Percentiles rank a stretch among this genome's conserved stretches.
These are phyloP conservation scores for Ivindomyrus marchei DNA, from an alignment of 2,113 vertebrate species.

Conservation along the genomic window DNA sequence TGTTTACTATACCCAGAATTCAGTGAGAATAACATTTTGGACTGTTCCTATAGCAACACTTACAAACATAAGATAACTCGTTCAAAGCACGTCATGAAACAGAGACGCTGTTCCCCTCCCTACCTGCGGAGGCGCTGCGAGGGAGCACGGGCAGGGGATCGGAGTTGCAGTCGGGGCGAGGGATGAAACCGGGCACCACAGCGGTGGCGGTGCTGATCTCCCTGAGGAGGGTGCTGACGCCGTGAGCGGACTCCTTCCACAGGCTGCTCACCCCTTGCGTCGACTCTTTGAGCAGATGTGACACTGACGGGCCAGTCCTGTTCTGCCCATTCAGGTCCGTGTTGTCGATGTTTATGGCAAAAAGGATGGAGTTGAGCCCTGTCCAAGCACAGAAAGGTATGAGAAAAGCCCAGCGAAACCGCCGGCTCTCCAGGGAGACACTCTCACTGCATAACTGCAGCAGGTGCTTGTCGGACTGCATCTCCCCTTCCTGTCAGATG, in stretches of 20 bases:
- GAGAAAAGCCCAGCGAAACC: not conserved
- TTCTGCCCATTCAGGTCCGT: constrained; percentile 82
- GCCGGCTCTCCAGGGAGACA: not conserved
- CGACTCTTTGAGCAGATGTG: constrained; percentile 88
- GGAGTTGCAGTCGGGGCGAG: constrained; percentile 69
- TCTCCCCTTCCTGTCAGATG: not conserved
- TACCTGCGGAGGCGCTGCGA: constrained; percentile 65
- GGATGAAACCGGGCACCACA: constrained; percentile 77
- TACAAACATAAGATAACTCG: not conserved
- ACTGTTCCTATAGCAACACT: not conserved
- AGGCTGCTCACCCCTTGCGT: constrained; percentile 91
- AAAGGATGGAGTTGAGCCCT: constrained; percentile 97
- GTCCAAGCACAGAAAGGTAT: constrained; percentile 17
- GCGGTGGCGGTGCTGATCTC: constrained; percentile 85
- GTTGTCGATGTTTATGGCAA: constrained; percentile 98
- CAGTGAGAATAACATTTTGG: not conserved
- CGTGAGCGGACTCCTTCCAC: constrained; percentile 89
- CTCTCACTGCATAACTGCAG: not conserved
- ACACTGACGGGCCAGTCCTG: constrained; percentile 66
- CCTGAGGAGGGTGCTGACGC: constrained; percentile 83
- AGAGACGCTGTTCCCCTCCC: not conserved
- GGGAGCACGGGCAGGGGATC: constrained; percentile 83
- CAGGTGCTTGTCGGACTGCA: not conserved
- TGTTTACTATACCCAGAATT: not conserved
- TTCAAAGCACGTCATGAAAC: not conserved